Evolutionary conservation across 1,140 invertebrate species (phyloP).

Genomic region (Rhynchophorus ferrugineus): DNA sequence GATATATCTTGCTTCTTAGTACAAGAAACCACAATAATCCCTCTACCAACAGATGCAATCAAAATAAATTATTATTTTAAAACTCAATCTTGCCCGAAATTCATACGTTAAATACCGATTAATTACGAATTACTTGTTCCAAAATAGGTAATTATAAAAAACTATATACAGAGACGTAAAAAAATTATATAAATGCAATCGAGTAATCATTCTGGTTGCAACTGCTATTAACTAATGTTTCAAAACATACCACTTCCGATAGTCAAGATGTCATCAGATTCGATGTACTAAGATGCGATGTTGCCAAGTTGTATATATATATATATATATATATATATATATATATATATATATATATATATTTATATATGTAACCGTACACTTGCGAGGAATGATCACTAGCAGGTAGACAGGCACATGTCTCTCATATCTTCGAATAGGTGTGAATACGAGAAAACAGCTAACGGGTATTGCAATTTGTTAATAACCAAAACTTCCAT

Average conservation of each 20-base stretch:
- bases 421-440: background rate
- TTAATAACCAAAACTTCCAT: too few species aligned
- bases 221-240: background rate
- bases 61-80: conserved; percentile 3
- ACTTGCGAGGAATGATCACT: conserved; percentile 24
- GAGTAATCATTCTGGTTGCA: background rate
- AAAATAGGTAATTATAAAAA: too few species aligned
- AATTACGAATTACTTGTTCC: too few species aligned
- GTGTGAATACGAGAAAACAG: too few species aligned
- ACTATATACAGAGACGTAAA: too few species aligned
- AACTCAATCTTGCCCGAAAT: too few species aligned
- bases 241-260: conserved; percentile 1
- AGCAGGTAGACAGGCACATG: conserved; percentile 1
- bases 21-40: conserved; percentile 11
- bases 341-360: too few species aligned
- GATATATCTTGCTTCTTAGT: conserved; percentile 14
- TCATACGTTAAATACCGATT: too few species aligned
- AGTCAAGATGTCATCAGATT: conserved; percentile 9
- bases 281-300: conserved; percentile 14
- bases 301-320: conserved; percentile 12
- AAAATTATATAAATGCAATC: too few species aligned
- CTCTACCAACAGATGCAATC: background rate
- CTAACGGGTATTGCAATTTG: too few species aligned
- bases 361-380: conserved; percentile 14
- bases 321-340: too few species aligned